Conservation (phyloP, 2,113 vertebrate genomes). For the Pyxicephalus adspersus region DNA sequence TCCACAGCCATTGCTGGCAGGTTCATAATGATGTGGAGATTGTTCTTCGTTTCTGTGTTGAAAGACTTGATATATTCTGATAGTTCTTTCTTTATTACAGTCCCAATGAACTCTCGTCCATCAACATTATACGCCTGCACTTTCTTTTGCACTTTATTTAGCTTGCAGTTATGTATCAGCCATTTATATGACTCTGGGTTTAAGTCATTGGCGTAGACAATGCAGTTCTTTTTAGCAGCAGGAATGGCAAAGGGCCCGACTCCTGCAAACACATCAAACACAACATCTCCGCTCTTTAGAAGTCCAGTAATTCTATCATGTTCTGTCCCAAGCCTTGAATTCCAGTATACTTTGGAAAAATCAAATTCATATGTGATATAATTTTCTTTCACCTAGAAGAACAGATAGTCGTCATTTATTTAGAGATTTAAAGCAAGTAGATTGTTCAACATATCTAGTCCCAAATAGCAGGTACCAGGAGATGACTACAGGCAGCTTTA, state of each 20-base stretch:
- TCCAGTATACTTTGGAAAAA: constrained; percentile 97
- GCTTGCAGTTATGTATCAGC: constrained; percentile 89
- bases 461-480: no score
- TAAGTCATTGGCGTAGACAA: constrained; percentile 89
- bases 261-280: constrained; percentile 92
- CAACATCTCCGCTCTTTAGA: constrained; percentile 76
- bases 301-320: constrained; percentile 82
- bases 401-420: neutral
- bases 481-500: no score
- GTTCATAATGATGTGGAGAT: constrained; percentile 91
- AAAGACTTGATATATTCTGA: constrained; percentile 67
- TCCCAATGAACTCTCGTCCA: constrained; percentile 86
- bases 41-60: constrained; percentile 57
- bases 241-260: constrained; percentile 92
- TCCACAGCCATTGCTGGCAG: constrained; percentile 89
- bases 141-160: constrained; percentile 86
- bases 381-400: constrained; percentile 88
- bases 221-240: constrained; percentile 81
- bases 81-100: constrained; percentile 81
- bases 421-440: no score
- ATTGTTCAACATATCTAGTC: no score
- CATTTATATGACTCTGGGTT: constrained; percentile 91
- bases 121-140: constrained; percentile 87
- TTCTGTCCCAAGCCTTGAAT: constrained; percentile 92
- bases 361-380: constrained; percentile 88